Conservation (phyloP, 2,113 vertebrate genomes). For the Myrmecobius fasciatus region DNA sequence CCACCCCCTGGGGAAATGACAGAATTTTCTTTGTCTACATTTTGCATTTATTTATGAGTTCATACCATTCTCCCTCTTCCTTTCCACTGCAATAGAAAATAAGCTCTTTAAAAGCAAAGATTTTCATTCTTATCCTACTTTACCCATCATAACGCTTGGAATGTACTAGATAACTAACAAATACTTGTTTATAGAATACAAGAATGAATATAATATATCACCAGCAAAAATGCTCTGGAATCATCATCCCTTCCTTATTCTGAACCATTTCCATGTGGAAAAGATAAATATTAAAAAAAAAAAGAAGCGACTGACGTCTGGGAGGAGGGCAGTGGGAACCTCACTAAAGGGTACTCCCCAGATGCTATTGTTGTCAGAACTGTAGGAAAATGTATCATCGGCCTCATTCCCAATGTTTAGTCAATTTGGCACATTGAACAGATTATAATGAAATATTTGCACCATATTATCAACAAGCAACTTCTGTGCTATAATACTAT, state of each 20-base stretch:
- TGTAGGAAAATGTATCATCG: not conserved
- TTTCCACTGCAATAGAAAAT: not conserved
- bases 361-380: not conserved
- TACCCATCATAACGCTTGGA: not conserved
- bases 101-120: not conserved
- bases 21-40: not conserved
- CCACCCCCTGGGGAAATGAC: not conserved
- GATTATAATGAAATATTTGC: not conserved
- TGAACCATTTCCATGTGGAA: not conserved
- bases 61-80: not conserved
- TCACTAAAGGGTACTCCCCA: not conserved
- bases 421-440: not conserved
- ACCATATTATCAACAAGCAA: not conserved
- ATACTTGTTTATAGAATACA: conserved; percentile 3
- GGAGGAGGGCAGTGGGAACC: not conserved
- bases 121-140: not conserved
- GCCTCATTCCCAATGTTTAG: not conserved
- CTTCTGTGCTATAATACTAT: not conserved
- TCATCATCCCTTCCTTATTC: not conserved
- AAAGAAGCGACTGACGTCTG: not conserved
- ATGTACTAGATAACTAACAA: not conserved
- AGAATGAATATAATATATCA: not conserved
- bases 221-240: not conserved
- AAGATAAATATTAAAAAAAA: not conserved
- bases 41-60: not conserved